Base-by-base conservation (phyloP, 2,113 vertebrate genomes). In the Lycaon pictus region DNA sequence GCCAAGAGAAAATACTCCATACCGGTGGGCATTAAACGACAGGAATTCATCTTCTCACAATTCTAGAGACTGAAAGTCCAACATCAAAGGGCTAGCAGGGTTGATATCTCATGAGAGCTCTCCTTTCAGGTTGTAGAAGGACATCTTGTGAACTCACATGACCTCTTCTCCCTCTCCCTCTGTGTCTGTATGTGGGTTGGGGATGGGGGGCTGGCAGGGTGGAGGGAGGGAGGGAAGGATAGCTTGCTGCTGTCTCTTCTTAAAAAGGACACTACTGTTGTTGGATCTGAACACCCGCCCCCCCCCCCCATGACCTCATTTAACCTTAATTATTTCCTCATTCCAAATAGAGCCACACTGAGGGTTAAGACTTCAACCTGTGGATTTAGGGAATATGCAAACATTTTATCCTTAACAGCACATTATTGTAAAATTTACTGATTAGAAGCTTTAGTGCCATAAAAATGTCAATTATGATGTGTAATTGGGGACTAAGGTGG, bases 161-260 rank as follows among this genome's bases (percentile, higher is more conserved):
- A 29, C 7, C 7, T 83, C 43, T 48, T 84, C 4, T 25, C 23
- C 23, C 7, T 27, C 23, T 72, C 23, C 7, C 7, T 72, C 35
- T 72, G 17, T 37, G 71, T 43, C 35, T 53, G 9, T 35, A 2
- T 19, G 12, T 1, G 3, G 8, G n/a, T 43, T 43, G 43, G 43
- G 43, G 43, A 43, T 43, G 43, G 43, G 6, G 1, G 43, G 43
- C 43, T 43, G 43, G 43, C 51, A 3, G n/a, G n/a, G 20, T 4
- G 58, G 11, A 48, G 22, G 11, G 15, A 37, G 15, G 2, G 12
- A 43, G 16, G 20, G 53, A 69, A 12, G 16, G 1, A 1, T 37
- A 60, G 0, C 1, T 0, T 4, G 37, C 3, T 74, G 43, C 1
- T 16, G 1, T 77, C 3, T 89, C 11, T 60, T 65, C 23, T 60